Evolutionary conservation across 2,113 vertebrate species (phyloP), one percentile per base, ranked within the genome.

Genomic region (Parus major): DNA sequence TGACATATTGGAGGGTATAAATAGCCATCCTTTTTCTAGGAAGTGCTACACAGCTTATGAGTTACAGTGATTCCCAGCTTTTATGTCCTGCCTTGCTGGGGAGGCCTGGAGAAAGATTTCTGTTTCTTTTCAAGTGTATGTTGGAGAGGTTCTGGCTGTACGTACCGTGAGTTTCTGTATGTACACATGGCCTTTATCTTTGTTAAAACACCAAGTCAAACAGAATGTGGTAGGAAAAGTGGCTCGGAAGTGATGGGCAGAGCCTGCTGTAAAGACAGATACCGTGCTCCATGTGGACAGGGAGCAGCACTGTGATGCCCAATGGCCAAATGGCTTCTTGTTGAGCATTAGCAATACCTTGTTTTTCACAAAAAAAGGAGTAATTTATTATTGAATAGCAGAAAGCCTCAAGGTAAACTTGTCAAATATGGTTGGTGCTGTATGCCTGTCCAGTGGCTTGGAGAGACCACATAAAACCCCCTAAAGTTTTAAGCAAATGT

Each of bases 211-310:
- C 28, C 11, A 49, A 41, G 47, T 61, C 42, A 52, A 56, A 81
- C 22, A 52, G 59, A 65, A 75, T 24, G 24, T 27, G 16, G 44
- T 71, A 12, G 53, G 35, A 49, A 55, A 57, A 87, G 47, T 31
- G 22, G 15, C 50, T 36, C 52, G 33, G 19, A 86, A 27, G 18
- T 50, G 47, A 46, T 79, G 52, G 41, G 21, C 56, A 65, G 65
- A 39, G n/a, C 11, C 50, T 56, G 18, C 55, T 70, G 18, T 66
- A 88, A 64, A 83, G 25, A 84, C 20, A 9, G 1, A 1, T 86
- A 5, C 55, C 0, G 0, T 57, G 31, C 27, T 65, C 1, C 0
- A 0, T 56, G 21, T 64, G 27, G 49, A 12, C 7, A n/a, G 55
- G 53, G 33, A 76, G 15, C 21, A 44, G 28, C 3, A 7, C 44